Evolutionary conservation across 2,113 vertebrate species (phyloP), one percentile per base, ranked within the genome.

Genomic region (Triplophysa dalaica): DNA sequence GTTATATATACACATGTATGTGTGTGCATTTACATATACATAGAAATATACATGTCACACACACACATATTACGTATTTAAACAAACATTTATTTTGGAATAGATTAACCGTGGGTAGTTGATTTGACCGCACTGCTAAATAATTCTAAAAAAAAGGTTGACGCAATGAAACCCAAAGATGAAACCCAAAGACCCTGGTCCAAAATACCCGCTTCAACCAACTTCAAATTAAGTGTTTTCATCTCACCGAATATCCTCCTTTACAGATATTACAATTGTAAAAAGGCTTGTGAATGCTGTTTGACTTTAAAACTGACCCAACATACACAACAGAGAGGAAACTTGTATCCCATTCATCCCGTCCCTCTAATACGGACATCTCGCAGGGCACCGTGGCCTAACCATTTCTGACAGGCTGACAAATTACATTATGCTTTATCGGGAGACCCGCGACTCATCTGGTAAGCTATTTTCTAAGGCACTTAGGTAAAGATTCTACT

Each of bases 381-480:
- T 72, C 2, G 6, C 19, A 56, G 29, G 19, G 26, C 1, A 2
- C 26, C n/a, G 21, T 11, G 5, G 19, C 52, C 52, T 79, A 70
- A 79, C 38, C 68, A 69, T 61, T 19, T 79, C 66, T 69, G 75
- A 80, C 74, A 64, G 77, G 54, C 73, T 70, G 74, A 70, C 81
- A 85, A 83, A 85, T 79, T 67, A 81, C 75, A 83, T 75, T 81
- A 81, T 5, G 78, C n/a, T 41, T 82, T 78, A 50, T 73, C 54
- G 38, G 56, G 58, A 83, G 52, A 65, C 80, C 45, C 6, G 10
- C 41, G 48, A 64, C 60, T 38, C 70, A 64, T 50, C 61, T 48
- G 6, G 60, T 52, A 52, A 63, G 29, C 60, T 26, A 74, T 62
- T 76, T 64, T 33, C 74, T 66, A 64, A 80, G 69, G 70, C 63